Conservation (phyloP, 2,888 invertebrate species). For the Molorchus minor region DNA sequence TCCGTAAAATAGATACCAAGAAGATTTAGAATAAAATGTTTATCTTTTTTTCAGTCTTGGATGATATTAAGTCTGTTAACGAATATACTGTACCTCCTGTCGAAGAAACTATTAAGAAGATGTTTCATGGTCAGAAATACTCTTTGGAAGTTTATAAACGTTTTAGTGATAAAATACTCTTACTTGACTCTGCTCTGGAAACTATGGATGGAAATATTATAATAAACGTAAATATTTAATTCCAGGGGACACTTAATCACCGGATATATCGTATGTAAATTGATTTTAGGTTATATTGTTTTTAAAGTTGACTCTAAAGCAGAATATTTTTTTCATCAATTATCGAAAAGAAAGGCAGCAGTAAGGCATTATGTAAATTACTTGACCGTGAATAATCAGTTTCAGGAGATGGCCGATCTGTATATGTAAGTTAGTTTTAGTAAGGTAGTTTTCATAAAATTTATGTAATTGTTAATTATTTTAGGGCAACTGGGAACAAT, state of each 20-base stretch:
- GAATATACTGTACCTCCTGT: conserved; percentile 52
- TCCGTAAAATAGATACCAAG: conserved; percentile 4
- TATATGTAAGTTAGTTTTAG: conserved; percentile 71
- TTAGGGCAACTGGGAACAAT: conserved; percentile 55
- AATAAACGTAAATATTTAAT: conserved; percentile 65
- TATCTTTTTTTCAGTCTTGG: conserved; percentile 60
- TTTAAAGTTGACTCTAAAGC: conserved; percentile 77
- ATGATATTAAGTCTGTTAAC: conserved; percentile 54
- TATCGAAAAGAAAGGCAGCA: conserved; percentile 76
- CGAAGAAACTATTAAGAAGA: conserved; percentile 64
- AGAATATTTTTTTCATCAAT: conserved; percentile 74
- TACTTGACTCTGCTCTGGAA: conserved; percentile 76
- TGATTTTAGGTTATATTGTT: conserved; percentile 74
- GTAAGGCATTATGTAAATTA: conserved; percentile 79
- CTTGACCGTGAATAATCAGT: conserved; percentile 73
- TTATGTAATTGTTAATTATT: conserved; percentile 19
- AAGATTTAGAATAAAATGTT: neutral
- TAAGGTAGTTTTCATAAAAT: neutral
- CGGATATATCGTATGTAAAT: conserved; percentile 18
- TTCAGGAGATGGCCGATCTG: conserved; percentile 75
- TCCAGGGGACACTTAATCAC: neutral
- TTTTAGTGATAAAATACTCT: conserved; percentile 73
- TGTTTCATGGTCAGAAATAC: conserved; percentile 65
- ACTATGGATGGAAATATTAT: conserved; percentile 83
- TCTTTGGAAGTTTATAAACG: conserved; percentile 61